phyloP scores from a whole-genome alignment of 2,888 invertebrate genomes.

The Sarcophaga caerulescens region DNA sequence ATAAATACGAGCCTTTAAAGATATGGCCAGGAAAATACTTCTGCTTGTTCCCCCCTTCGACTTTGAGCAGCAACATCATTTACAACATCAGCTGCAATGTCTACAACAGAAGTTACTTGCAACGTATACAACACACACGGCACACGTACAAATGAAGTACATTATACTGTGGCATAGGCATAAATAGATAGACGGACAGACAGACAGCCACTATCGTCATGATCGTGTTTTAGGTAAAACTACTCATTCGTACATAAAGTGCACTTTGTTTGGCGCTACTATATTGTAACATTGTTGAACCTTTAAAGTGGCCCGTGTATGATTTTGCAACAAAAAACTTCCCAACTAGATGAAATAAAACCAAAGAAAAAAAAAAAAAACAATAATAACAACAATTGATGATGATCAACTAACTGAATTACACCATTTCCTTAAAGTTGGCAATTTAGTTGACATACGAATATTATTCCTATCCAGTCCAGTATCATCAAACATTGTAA shows the following conservation, averaged over 20 bases:
- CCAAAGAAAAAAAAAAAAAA: conserved; percentile 48
- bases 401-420: conserved; percentile 14
- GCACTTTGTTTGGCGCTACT: conserved; percentile 67
- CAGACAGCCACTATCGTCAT: conserved; percentile 33
- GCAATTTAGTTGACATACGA: too few relatives aligned
- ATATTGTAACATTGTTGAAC: conserved; percentile 61
- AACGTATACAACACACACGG: background rate
- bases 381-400: conserved; percentile 42
- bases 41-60: conserved; percentile 5
- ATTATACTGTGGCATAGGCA: background rate
- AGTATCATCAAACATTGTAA: too few relatives aligned
- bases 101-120: conserved; percentile 52
- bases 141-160: background rate
- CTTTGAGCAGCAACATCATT: conserved; percentile 2
- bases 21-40: conserved; percentile 33
- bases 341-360: conserved; percentile 37
- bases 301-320: conserved; percentile 55
- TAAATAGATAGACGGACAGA: conserved; percentile 6
- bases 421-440: conserved; percentile 35
- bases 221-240: conserved; percentile 58
- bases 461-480: too few relatives aligned
- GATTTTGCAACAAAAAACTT: background rate
- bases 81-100: conserved; percentile 47
- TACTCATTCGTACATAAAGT: conserved; percentile 13
- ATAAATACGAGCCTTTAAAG: conserved; percentile 43